Percentiles rank a stretch among this genome's conserved stretches.
Evolutionary conservation across 2,797 vertebrate genomes (phyloP).

Genomic region (Trematomus bernacchii): DNA sequence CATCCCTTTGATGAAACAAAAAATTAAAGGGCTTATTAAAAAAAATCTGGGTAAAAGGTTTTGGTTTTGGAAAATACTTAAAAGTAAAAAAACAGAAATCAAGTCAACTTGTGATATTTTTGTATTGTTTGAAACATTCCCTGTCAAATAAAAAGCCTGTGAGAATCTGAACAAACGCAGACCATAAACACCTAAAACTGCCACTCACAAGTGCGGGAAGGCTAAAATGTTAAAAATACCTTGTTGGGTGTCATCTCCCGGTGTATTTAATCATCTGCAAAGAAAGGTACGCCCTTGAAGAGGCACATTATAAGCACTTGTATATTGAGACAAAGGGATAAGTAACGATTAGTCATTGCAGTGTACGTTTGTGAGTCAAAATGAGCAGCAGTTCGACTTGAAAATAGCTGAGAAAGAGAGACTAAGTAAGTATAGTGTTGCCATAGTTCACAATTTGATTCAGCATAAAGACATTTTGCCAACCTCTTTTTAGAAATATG

Average conservation of each 20-base stretch:
- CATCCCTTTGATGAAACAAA: neutral
- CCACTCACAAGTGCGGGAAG: neutral
- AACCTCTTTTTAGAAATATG: slow-evolving; percentile 10
- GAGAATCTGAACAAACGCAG: slow-evolving; percentile 10
- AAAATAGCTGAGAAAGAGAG: slow-evolving; percentile 14
- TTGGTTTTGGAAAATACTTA: too few relatives aligned
- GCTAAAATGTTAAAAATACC: slow-evolving; percentile 18
- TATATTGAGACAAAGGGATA: slow-evolving; percentile 9
- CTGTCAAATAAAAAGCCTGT: slow-evolving; percentile 27
- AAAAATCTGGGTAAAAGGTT: too few relatives aligned
- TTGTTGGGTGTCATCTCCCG: slow-evolving; percentile 25
- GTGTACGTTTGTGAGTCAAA: slow-evolving; percentile 36
- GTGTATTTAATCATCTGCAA: slow-evolving; percentile 42
- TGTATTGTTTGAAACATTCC: slow-evolving; percentile 37
- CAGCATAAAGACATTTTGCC: neutral
- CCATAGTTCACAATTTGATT: neutral
- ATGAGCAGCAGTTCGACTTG: slow-evolving; percentile 10
- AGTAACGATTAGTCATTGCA: slow-evolving; percentile 40
- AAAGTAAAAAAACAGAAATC: slow-evolving; percentile 32
- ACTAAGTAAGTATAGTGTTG: neutral
- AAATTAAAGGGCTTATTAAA: too few relatives aligned
- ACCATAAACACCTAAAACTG: slow-evolving; percentile 21
- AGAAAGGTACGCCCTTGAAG: slow-evolving; percentile 16
- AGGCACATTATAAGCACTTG: slow-evolving; percentile 9
- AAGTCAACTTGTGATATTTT: slow-evolving; percentile 24